A percentile compares a stretch with the other conserved stretches of the same genome.
phyloP scores from a whole-genome alignment of 2,113 vertebrate species.

The Petaurus breviceps region DNA sequence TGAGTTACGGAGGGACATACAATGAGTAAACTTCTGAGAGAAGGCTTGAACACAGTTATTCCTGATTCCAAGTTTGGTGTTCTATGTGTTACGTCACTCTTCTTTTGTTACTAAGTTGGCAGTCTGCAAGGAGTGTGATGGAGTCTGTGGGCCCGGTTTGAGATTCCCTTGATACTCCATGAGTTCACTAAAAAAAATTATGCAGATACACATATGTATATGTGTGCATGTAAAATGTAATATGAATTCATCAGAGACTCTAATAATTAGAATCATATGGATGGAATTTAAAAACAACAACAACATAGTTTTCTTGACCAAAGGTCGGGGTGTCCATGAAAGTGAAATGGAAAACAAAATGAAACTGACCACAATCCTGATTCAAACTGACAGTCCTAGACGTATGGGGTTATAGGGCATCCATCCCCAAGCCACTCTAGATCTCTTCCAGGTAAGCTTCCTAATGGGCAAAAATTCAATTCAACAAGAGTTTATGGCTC shows the following conservation, averaged over 20 bases:
- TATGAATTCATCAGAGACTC: slow-evolving; percentile 20
- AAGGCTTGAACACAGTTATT: not conserved
- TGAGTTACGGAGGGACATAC: not conserved
- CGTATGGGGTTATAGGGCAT: not conserved
- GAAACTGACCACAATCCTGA: not conserved
- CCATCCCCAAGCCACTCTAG: fast-evolving
- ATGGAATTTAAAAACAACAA: slow-evolving; percentile 18
- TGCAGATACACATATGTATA: not conserved
- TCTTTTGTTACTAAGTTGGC: not conserved
- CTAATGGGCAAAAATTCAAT: not conserved
- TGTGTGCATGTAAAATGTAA: not conserved
- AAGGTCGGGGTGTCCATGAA: slow-evolving; percentile 18
- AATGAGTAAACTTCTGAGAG: not conserved
- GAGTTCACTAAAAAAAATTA: slow-evolving; percentile 53
- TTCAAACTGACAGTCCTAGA: not conserved
- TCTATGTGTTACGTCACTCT: not conserved
- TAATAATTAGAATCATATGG: slow-evolving; percentile 47
- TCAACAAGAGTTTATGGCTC: not conserved
- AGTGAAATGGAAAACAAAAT: slow-evolving; percentile 21
- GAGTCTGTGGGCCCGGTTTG: not conserved
- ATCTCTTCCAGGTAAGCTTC: not conserved
- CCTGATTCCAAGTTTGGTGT: not conserved
- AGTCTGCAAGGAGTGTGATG: not conserved
- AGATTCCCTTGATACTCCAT: not conserved
- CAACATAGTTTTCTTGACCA: slow-evolving; percentile 3